These are phyloP conservation scores for Micrasema longulum DNA, from an alignment of 1,140 invertebrate genomes.

Conservation along the genomic window DNA sequence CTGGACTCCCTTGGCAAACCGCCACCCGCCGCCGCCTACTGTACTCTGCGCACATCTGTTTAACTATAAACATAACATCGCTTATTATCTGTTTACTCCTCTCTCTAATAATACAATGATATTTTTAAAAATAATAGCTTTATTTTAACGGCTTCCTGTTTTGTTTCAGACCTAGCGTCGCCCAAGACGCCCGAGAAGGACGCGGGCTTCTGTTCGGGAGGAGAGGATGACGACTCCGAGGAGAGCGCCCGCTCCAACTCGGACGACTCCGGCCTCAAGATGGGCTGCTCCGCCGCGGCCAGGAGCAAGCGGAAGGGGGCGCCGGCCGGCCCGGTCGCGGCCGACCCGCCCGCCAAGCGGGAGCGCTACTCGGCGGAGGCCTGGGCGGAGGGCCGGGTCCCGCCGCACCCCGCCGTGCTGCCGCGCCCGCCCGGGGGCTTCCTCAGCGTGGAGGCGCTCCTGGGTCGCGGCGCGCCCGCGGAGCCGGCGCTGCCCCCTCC, in stretches of 20 bases:
- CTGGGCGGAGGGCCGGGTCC: constrained; percentile 58
- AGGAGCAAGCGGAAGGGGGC: constrained; percentile 79
- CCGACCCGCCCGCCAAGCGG: constrained; percentile 74
- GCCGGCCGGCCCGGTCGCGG: constrained; percentile 68
- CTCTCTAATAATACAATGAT: neutral
- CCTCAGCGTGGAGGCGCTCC: constrained; percentile 65
- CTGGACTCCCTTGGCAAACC: constrained; percentile 8
- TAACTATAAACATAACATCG: neutral
- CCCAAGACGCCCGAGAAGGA: constrained; percentile 68
- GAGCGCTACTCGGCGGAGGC: constrained; percentile 67
- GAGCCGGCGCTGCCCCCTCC: constrained; percentile 45
- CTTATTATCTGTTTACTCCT: constrained; percentile 10
- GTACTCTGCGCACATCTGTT: constrained; percentile 2
- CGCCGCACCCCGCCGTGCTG: constrained; percentile 60
- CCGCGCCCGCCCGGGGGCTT: constrained; percentile 64
- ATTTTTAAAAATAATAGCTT: no score
- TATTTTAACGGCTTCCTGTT: neutral
- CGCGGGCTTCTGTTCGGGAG: constrained; percentile 79
- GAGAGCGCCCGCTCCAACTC: constrained; percentile 75
- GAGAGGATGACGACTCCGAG: constrained; percentile 76
- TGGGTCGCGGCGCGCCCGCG: constrained; percentile 56
- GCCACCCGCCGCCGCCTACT: constrained; percentile 4
- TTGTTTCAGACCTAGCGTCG: constrained; percentile 65
- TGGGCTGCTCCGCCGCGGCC: constrained; percentile 73
- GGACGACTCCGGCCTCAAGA: constrained; percentile 79